Conservation (phyloP, 2,797 vertebrate species). For the Liparis tanakae region DNA sequence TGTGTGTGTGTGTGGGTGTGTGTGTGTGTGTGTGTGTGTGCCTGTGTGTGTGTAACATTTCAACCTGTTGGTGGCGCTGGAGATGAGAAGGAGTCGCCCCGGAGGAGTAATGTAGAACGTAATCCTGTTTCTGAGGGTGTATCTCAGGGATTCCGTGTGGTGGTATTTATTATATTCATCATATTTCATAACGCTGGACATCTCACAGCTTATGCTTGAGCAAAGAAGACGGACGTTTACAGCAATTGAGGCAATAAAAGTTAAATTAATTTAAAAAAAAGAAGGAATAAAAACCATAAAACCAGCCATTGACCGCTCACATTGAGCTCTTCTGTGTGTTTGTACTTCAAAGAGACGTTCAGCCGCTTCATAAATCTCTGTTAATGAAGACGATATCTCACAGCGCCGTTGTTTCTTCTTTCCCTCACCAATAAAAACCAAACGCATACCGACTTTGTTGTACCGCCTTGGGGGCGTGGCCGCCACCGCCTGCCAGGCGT, state of each 20-base stretch:
- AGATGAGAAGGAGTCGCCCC: neutral
- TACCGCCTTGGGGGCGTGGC: slow-evolving; percentile 62
- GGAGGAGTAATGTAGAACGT: too few relatives aligned
- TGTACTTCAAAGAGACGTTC: slow-evolving; percentile 49
- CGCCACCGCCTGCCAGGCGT: slow-evolving; percentile 35
- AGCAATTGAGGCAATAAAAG: slow-evolving; percentile 1
- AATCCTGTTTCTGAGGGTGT: too few relatives aligned
- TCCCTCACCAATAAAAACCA: slow-evolving; percentile 51
- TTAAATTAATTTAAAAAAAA: slow-evolving; percentile 10
- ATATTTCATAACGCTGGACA: slow-evolving; percentile 6
- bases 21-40: too few relatives aligned
- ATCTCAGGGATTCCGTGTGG: neutral
- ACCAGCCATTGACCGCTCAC: neutral
- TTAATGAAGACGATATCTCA: slow-evolving; percentile 53
- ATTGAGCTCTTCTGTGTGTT: slow-evolving; percentile 18
- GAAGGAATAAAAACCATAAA: slow-evolving; percentile 2
- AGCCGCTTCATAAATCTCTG: slow-evolving; percentile 49
- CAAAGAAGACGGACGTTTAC: slow-evolving; percentile 34
- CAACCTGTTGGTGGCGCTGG: neutral
- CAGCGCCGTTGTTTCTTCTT: slow-evolving; percentile 56
- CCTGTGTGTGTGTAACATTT: too few relatives aligned
- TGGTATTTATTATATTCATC: neutral
- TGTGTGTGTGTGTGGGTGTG: too few relatives aligned
- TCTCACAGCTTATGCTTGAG: slow-evolving; percentile 20
- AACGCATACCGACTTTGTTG: slow-evolving; percentile 48